Evolutionary conservation across 2,797 vertebrate genomes (phyloP).

Genomic region (Bryconaethiops microstoma): DNA sequence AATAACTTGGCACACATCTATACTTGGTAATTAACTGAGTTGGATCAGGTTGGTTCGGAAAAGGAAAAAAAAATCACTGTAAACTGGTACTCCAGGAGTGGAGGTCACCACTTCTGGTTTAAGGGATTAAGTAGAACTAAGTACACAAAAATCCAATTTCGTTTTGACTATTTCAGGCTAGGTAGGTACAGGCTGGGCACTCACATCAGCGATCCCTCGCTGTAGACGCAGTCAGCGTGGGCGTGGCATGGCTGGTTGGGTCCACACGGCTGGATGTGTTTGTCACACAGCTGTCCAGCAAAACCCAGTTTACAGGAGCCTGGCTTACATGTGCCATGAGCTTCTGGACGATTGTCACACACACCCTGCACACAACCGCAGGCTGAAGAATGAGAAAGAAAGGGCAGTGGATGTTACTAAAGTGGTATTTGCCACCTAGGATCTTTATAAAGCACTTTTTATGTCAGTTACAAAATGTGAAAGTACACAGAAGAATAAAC

Average conservation of each 20-base stretch:
- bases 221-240: slow-evolving; percentile 85
- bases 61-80: no score
- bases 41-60: no score
- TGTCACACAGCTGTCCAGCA: slow-evolving; percentile 82
- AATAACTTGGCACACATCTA: no score
- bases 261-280: slow-evolving; percentile 74
- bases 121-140: no score
- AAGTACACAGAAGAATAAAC: no score
- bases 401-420: background rate
- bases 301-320: slow-evolving; percentile 79
- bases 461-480: no score
- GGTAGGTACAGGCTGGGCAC: background rate
- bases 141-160: no score
- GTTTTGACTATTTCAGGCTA: background rate
- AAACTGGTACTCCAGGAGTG: no score
- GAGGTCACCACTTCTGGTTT: no score
- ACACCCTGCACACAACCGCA: slow-evolving; percentile 84
- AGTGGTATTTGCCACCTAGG: no score
- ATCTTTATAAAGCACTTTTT: no score
- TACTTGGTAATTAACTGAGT: no score
- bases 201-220: slow-evolving; percentile 73
- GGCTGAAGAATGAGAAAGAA: slow-evolving; percentile 66
- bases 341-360: slow-evolving; percentile 83
- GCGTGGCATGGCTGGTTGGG: slow-evolving; percentile 81
- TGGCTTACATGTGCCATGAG: slow-evolving; percentile 80